Conservation (phyloP, 92 coral and sea anemone species). For the Chrysogorgia sp. region DNA sequence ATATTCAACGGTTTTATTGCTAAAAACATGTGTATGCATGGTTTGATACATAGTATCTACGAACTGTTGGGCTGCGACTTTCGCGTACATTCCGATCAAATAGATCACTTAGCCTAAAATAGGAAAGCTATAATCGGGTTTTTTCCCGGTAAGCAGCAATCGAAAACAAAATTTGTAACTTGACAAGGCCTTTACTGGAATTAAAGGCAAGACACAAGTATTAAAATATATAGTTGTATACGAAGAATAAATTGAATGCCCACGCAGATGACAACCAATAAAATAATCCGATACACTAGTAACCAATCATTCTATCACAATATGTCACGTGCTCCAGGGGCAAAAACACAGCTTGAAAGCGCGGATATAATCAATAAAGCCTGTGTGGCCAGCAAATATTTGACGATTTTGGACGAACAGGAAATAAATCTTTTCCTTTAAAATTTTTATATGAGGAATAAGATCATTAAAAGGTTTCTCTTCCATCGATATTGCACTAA, state of each 20-base stretch:
- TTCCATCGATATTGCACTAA: background rate
- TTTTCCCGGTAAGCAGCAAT: no score
- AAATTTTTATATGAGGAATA: constrained; percentile 18
- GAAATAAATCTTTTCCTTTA: background rate
- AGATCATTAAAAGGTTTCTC: background rate
- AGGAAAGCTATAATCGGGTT: no score
- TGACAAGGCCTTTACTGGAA: no score
- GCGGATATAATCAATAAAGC: constrained; percentile 42
- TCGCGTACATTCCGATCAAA: no score
- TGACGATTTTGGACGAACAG: background rate
- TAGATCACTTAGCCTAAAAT: no score
- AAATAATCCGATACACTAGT: background rate
- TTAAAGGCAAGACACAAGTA: constrained; percentile 2
- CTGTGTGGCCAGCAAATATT: constrained; percentile 4
- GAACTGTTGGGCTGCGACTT: no score
- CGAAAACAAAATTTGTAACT: no score
- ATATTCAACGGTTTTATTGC: no score
- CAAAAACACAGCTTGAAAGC: constrained; percentile 25
- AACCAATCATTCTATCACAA: constrained; percentile 6
- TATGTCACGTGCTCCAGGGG: constrained; percentile 19
- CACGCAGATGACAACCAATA: constrained; percentile 42
- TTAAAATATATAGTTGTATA: constrained; percentile 8
- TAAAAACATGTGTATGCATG: no score
- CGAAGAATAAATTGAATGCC: constrained; percentile 20
- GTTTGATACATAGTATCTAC: no score